A percentile compares a stretch with the other conserved stretches of the same genome.
Conservation (phyloP, 2,113 vertebrate genomes). For the Carassius auratus region DNA sequence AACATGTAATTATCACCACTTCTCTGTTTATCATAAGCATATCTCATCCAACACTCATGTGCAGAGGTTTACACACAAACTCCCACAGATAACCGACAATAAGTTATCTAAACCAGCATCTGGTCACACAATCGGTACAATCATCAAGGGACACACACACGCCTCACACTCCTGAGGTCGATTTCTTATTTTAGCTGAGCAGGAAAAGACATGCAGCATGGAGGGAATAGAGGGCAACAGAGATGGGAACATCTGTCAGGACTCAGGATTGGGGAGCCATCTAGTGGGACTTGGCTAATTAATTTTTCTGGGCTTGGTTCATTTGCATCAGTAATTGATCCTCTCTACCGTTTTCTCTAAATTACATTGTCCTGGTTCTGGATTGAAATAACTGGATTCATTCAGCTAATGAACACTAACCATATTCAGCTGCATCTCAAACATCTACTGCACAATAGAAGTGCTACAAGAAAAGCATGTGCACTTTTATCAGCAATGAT, state of each 20-base stretch:
- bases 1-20: not conserved
- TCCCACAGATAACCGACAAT: not conserved
- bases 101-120: constrained; percentile 38
- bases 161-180: constrained; percentile 18
- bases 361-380: not conserved
- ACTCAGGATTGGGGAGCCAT: constrained; percentile 12
- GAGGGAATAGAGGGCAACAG: constrained; percentile 2
- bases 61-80: not conserved
- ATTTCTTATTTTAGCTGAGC: constrained; percentile 30
- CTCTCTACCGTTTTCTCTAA: not conserved
- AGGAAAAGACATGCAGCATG: constrained; percentile 24
- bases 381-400: constrained; percentile 2
- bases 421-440: not conserved
- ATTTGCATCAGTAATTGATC: constrained; percentile 9
- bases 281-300: constrained; percentile 25
- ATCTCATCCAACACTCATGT: not conserved
- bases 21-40: not conserved
- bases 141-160: constrained; percentile 12
- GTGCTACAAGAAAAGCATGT: not conserved
- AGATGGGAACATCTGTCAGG: constrained; percentile 5
- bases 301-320: not conserved
- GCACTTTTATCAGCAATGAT: not conserved
- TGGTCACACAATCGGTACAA: constrained; percentile 33
- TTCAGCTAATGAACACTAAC: not conserved
- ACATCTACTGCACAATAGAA: not conserved